Evolutionary conservation across 64 coral and sea anemone species (phyloP).

Genomic region (Montipora efflorescens): DNA sequence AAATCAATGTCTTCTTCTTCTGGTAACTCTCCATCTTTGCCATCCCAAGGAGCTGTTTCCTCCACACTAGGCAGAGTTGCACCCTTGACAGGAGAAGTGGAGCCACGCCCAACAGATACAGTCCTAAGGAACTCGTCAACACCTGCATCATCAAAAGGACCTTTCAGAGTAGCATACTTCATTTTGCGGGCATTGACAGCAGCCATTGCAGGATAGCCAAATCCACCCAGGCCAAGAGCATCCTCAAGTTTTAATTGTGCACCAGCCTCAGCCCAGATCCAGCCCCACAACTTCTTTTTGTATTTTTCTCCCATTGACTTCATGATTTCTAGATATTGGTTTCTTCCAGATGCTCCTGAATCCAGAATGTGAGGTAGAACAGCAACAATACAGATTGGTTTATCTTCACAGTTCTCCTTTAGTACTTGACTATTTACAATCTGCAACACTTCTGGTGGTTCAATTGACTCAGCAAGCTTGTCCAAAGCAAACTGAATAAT

Average conservation of each 20-base stretch:
- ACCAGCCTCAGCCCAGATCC: slow-evolving; percentile 97
- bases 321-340: slow-evolving; percentile 85
- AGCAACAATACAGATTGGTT: slow-evolving; percentile 92
- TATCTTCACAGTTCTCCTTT: slow-evolving; percentile 80
- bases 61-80: slow-evolving; percentile 75
- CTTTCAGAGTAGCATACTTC: slow-evolving; percentile 81
- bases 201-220: slow-evolving; percentile 96
- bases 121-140: slow-evolving; percentile 95
- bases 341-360: slow-evolving; percentile 90
- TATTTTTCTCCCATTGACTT: slow-evolving; percentile 98
- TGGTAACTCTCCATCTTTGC: slow-evolving; percentile 96
- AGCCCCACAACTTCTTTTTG: slow-evolving; percentile 96
- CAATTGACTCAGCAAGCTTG: slow-evolving; percentile 78
- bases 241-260: slow-evolving; percentile 90
- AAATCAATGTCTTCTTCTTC: slow-evolving; percentile 96
- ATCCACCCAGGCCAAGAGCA: slow-evolving; percentile 90
- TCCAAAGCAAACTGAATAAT: slow-evolving; percentile 95
- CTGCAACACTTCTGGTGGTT: slow-evolving; percentile 86
- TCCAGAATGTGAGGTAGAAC: slow-evolving; percentile 94
- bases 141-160: slow-evolving; percentile 90
- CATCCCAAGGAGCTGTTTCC: slow-evolving; percentile 84
- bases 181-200: slow-evolving; percentile 92
- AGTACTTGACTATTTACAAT: slow-evolving; percentile 62
- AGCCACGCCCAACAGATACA: slow-evolving; percentile 90
- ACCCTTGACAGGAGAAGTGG: slow-evolving; percentile 76